A percentile compares a stretch with the other conserved stretches of the same genome.
These are phyloP conservation scores for Orestias chungarensis DNA, from an alignment of 2,797 vertebrate species.

Conservation along the genomic window DNA sequence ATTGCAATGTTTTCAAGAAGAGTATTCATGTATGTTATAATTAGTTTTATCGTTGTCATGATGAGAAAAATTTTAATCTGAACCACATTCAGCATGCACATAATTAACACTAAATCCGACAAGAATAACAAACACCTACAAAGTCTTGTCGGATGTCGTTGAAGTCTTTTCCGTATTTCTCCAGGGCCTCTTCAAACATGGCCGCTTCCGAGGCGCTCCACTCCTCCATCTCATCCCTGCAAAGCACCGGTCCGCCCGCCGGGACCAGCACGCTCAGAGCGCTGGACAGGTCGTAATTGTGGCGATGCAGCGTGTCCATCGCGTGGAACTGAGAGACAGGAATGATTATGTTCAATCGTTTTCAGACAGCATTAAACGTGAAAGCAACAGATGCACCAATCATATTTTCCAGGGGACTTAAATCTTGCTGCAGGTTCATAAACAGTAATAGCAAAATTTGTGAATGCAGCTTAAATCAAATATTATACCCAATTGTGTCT, in stretches of 20 bases:
- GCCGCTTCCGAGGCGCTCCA: conserved; percentile 97
- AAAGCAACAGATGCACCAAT: not conserved
- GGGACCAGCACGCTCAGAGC: conserved; percentile 93
- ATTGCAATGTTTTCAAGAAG: too few species aligned
- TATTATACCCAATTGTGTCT: not conserved
- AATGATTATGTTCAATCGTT: conserved; percentile 2
- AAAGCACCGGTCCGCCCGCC: conserved; percentile 92
- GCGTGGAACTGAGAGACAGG: conserved; percentile 87
- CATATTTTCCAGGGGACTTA: not conserved
- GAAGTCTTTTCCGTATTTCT: conserved; percentile 99
- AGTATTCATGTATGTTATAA: too few species aligned
- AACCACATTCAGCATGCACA: not conserved
- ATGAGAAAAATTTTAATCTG: too few species aligned
- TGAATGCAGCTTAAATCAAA: not conserved
- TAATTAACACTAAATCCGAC: not conserved
- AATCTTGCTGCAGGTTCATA: not conserved
- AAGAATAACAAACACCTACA: conserved; percentile 81
- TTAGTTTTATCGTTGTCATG: too few species aligned
- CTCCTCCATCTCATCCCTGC: conserved; percentile 97
- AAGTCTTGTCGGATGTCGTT: conserved; percentile 99
- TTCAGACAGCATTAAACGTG: not conserved
- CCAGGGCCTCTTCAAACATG: conserved; percentile 95
- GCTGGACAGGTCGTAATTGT: conserved; percentile 92
- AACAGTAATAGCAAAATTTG: not conserved
- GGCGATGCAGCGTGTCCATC: conserved; percentile 95